Percentiles rank a stretch among this genome's conserved stretches.
Evolutionary conservation across 2,113 vertebrate species (phyloP).

Genomic region (Podarcis muralis): DNA sequence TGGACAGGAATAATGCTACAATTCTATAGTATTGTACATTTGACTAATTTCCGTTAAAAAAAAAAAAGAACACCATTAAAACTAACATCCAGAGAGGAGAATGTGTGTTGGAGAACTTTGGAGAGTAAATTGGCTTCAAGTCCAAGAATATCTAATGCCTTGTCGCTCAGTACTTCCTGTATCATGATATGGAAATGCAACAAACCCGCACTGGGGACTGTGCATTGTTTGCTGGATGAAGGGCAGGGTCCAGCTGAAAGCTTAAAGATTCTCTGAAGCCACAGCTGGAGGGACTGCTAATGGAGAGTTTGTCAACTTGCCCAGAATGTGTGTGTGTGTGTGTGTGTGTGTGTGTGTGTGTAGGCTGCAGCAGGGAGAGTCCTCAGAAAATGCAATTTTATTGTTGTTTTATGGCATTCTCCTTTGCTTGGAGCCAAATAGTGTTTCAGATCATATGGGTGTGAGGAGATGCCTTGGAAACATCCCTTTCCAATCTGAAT

Average conservation of each 20-base stretch:
- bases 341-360: too few relatives aligned
- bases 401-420: neutral
- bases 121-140: neutral
- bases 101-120: neutral
- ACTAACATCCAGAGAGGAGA: neutral
- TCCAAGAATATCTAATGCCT: neutral
- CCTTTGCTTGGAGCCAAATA: neutral
- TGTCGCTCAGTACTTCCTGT: neutral
- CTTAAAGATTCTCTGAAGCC: neutral
- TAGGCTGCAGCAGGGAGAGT: too few relatives aligned
- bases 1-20: too few relatives aligned
- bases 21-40: too few relatives aligned
- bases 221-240: neutral
- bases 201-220: neutral
- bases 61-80: too few relatives aligned
- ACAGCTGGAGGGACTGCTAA: constrained; percentile 2
- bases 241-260: neutral
- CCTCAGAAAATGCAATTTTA: neutral
- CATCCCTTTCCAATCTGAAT: neutral
- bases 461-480: neutral
- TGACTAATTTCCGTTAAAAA: too few relatives aligned
- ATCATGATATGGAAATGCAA: too few relatives aligned
- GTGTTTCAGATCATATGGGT: neutral
- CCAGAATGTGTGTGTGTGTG: neutral
- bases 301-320: constrained; percentile 10